These are phyloP conservation scores for Callorhinus ursinus DNA, from an alignment of 2,113 vertebrate species.

Conservation along the genomic window DNA sequence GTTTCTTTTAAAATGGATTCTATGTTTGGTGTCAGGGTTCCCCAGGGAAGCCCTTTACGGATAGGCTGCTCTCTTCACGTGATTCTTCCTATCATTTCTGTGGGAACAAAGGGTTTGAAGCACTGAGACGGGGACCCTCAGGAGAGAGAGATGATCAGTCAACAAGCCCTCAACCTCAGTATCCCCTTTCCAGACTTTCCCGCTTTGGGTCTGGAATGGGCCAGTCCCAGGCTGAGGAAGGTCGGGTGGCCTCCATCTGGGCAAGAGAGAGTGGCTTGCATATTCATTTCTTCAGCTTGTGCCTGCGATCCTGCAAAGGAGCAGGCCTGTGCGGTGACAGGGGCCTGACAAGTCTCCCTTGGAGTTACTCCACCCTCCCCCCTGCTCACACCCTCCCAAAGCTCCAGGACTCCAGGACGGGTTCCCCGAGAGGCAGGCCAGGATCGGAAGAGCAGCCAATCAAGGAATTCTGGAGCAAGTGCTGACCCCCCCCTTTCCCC, in stretches of 20 bases:
- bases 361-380: not conserved
- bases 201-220: not conserved
- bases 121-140: not conserved
- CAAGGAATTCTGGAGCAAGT: slow-evolving; percentile 41
- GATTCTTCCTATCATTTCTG: slow-evolving; percentile 14
- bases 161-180: not conserved
- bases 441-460: slow-evolving; percentile 21
- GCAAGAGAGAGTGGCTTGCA: not conserved
- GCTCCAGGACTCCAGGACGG: not conserved
- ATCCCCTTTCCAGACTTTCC: not conserved
- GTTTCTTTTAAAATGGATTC: slow-evolving; percentile 63
- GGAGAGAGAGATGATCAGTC: not conserved
- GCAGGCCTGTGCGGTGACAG: not conserved
- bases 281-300: not conserved
- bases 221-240: not conserved
- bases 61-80: slow-evolving; percentile 10
- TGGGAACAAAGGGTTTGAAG: slow-evolving; percentile 47
- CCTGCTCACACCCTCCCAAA: not conserved
- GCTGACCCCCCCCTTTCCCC: not conserved
- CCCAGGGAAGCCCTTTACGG: slow-evolving; percentile 49
- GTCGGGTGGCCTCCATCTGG: not conserved
- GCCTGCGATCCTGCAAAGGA: not conserved
- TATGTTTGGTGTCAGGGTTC: slow-evolving; percentile 44
- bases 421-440: not conserved
- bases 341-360: not conserved